Percentiles rank a stretch among this genome's conserved stretches.
Conservation (phyloP, 2,888 invertebrate species). For the Papilio protenor region DNA sequence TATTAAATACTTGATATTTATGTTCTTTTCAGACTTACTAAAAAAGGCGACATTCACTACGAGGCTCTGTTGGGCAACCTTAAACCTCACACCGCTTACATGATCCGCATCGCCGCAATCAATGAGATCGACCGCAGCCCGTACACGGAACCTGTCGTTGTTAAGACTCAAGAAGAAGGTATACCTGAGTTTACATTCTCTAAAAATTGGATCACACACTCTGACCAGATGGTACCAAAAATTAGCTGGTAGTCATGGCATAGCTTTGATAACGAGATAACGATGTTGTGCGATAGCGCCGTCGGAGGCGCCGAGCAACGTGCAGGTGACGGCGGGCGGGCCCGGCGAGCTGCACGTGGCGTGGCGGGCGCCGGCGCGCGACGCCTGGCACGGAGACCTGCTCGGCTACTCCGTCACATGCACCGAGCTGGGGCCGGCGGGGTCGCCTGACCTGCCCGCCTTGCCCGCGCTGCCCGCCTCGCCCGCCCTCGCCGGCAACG, state of each 20-base stretch:
- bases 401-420: constrained; percentile 90
- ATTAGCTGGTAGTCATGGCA: not conserved
- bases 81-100: constrained; percentile 92
- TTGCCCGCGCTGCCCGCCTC: constrained; percentile 46
- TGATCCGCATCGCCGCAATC: constrained; percentile 91
- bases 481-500: constrained; percentile 53
- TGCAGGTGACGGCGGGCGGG: constrained; percentile 87
- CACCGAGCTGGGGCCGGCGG: constrained; percentile 84
- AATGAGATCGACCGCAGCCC: constrained; percentile 93
- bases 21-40: constrained; percentile 62
- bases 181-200: constrained; percentile 40
- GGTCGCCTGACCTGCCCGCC: constrained; percentile 64
- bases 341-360: constrained; percentile 88
- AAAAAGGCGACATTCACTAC: constrained; percentile 78
- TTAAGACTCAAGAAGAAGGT: constrained; percentile 94
- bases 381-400: constrained; percentile 90
- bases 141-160: constrained; percentile 89
- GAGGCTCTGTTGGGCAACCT: constrained; percentile 82
- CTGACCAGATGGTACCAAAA: too few relatives aligned
- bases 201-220: too few relatives aligned
- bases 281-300: constrained; percentile 78
- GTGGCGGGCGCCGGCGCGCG: constrained; percentile 90
- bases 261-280: not conserved
- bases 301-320: constrained; percentile 87
- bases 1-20: not conserved